Conservation (phyloP, 2,797 vertebrate species). For the Vultur gryphus region DNA sequence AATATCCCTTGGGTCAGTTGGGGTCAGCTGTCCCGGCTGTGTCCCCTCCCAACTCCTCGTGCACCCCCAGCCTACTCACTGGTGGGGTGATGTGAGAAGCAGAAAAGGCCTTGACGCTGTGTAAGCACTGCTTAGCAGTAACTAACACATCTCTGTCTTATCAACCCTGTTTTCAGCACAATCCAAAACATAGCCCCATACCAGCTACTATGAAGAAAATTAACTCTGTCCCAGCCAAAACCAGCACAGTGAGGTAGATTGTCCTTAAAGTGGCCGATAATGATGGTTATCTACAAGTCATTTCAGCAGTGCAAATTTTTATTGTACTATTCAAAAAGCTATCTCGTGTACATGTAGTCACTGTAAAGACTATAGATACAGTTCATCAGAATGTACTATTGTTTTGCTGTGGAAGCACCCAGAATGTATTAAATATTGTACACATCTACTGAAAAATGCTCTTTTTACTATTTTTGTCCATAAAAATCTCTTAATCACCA, state of each 20-base stretch:
- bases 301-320: background rate
- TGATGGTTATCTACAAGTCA: background rate
- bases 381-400: background rate
- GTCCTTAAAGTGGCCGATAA: background rate
- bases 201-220: too few relatives aligned
- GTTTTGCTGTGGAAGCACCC: background rate
- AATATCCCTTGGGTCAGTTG: too few relatives aligned
- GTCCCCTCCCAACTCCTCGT: too few relatives aligned
- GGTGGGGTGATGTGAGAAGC: too few relatives aligned
- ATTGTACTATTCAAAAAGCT: background rate
- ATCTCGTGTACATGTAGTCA: background rate
- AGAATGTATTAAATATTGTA: background rate
- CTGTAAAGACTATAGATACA: background rate
- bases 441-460: background rate
- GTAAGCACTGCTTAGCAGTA: too few relatives aligned
- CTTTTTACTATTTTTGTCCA: background rate
- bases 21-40: too few relatives aligned
- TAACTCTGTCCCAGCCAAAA: too few relatives aligned
- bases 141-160: too few relatives aligned
- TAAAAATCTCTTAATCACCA: background rate
- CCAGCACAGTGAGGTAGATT: background rate
- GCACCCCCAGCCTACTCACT: too few relatives aligned
- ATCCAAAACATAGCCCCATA: too few relatives aligned
- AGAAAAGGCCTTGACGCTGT: too few relatives aligned
- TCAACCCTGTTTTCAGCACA: too few relatives aligned